phyloP scores from a whole-genome alignment of 2,888 invertebrate genomes.

The Pristionchus mayeri region DNA sequence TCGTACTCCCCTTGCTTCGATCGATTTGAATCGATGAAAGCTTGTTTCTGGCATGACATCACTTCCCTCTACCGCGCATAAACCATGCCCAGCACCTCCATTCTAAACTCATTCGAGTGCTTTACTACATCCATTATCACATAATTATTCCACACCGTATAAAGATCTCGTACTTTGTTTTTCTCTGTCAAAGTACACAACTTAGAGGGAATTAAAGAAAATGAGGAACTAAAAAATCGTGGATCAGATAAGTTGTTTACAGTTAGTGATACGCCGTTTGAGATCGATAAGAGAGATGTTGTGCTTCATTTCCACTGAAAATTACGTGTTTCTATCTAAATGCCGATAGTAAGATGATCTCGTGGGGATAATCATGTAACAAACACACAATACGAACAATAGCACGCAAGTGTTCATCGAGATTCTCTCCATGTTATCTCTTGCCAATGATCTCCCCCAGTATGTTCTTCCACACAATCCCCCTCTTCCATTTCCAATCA shows the following conservation, averaged over 20 bases:
- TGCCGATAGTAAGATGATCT: too few relatives aligned
- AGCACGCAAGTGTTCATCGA: too few relatives aligned
- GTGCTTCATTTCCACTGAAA: too few relatives aligned
- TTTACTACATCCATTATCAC: constrained; percentile 17
- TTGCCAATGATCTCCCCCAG: neutral
- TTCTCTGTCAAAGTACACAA: too few relatives aligned
- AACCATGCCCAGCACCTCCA: neutral
- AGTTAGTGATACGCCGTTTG: too few relatives aligned
- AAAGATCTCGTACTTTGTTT: constrained; percentile 3
- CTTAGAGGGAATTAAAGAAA: neutral
- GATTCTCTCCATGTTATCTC: neutral
- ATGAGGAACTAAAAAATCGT: too few relatives aligned
- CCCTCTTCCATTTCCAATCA: constrained; percentile 31
- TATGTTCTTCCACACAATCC: neutral
- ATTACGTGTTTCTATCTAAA: too few relatives aligned
- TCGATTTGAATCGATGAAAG: constrained; percentile 71
- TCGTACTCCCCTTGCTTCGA: constrained; percentile 71
- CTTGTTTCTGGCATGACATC: constrained; percentile 73
- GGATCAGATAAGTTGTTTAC: too few relatives aligned
- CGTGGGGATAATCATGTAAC: neutral
- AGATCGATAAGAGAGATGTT: too few relatives aligned
- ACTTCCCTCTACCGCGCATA: constrained; percentile 60
- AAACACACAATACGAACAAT: neutral
- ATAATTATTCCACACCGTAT: constrained; percentile 10
- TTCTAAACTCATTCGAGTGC: neutral